Evolutionary conservation across 2,797 vertebrate genomes (phyloP), one percentile per base, ranked within the genome.

Genomic region (Notolabrus celidotus): DNA sequence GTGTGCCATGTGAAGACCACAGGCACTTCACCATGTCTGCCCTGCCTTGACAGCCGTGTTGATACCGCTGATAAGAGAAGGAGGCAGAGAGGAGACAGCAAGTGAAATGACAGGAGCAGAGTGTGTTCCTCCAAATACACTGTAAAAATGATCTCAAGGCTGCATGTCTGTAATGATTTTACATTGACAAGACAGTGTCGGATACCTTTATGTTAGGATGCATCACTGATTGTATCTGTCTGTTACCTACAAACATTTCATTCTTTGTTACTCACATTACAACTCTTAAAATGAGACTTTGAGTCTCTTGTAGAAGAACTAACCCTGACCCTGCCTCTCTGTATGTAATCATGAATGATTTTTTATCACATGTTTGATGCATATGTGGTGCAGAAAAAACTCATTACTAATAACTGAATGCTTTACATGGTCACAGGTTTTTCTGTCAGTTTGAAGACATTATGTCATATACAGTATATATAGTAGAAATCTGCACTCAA

Each of bases 1-100:
- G 71, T 47, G 4, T 74, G 64, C 77, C 75, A 82, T 76, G 72
- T 34, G 64, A 81, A 79, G 77, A 90, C 72, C 80, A 73, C 77
- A 89, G 68, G 61, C 67, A 61, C 77, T 86, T 83, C 63, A 64
- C 45, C 43, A 39, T 9, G 52, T 74, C 75, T 75, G 62, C 57
- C 69, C 70, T n/a, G 4, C 76, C 72, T 65, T 79, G 83, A 87
- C 86, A 83, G 79, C 51, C 22, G 7, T 3, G 25, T 65, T 62
- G 77, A 87, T 87, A 45, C 36, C 0, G 2, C 74, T 69, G 78
- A 88, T 86, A 80, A 80, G 55, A 23, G 15, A 34, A 46, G n/a
- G 59, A 73, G 39, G 50, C 54, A 60, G 59, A 67, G 25, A 59
- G 43, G 20, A 77, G 53, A 45, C 14, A 38, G 27, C 36, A 11